phyloP scores from a whole-genome alignment of 2,113 vertebrate species.

The Lontra canadensis region DNA sequence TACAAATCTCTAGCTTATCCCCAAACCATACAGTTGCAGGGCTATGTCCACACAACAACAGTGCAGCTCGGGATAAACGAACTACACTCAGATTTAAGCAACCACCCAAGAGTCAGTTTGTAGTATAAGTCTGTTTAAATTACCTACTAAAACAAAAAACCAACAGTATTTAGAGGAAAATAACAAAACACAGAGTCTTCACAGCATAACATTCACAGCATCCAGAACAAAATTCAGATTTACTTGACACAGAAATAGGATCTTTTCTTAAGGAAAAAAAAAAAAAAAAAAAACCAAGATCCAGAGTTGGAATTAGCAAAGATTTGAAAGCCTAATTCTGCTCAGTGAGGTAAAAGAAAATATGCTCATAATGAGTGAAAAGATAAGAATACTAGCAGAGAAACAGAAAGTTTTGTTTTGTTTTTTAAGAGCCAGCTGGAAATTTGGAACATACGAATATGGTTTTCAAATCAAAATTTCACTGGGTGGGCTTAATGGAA shows the following conservation, averaged over 20 bases:
- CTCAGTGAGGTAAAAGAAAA: background rate
- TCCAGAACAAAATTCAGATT: slow-evolving; percentile 2
- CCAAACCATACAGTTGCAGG: background rate
- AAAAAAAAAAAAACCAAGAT: background rate
- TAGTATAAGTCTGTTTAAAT: background rate
- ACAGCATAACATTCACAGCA: background rate
- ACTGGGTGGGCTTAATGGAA: background rate
- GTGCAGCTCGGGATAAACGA: background rate
- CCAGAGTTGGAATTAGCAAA: background rate
- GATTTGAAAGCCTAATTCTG: background rate
- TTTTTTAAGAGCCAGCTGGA: background rate
- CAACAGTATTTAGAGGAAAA: slow-evolving; percentile 5
- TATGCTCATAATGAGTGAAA: background rate
- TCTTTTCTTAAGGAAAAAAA: background rate
- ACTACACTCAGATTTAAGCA: background rate
- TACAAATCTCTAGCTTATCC: background rate
- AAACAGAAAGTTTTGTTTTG: background rate
- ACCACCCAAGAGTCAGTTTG: background rate
- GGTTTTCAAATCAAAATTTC: background rate
- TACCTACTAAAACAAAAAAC: background rate
- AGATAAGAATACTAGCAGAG: background rate
- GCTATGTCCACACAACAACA: background rate
- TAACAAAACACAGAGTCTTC: background rate
- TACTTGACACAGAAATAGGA: background rate
- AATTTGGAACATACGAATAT: background rate